Base-by-base conservation (phyloP, 92 coral and sea anemone species). In the Porites divaricata region DNA sequence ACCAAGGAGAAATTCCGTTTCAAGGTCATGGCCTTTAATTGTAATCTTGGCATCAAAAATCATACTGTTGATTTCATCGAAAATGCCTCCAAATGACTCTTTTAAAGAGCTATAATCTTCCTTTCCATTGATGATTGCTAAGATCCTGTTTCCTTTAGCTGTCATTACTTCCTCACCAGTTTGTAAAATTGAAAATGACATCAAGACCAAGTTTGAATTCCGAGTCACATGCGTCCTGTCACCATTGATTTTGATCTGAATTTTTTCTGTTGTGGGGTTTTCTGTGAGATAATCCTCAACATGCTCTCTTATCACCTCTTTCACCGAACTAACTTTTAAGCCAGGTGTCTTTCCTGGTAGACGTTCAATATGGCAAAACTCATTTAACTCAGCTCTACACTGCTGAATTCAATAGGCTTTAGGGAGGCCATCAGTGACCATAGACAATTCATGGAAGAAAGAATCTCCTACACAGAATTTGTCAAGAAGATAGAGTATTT, bases 391-490 rank as follows among this genome's bases (percentile, higher is more conserved):
- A 8, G 45, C 41, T 17, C 85, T 45, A 68, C 80, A 72, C 23
- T 86, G 84, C 28, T 75, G 15, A 0, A 58, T 20, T 19, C 57
- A 19, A 9, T 75, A 75, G 2, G 79, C 26, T 8, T 24, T 56
- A 7, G 78, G 78, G 0, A 74, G 49, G 0, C 65, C 50, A 56
- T 54, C 65, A 8, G 6, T 21, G 26, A 21, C 67, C 66, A 89
- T 73, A 13, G 93, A 67, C 53, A 49, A 57, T 48, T 76, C 83
- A 77, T 86, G 93, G 76, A 56, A 90, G 77, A 90, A 86, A 0
- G 57, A 12, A 24, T 86, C 90, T 8, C 90, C 90, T 9, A 86
- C 93, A 81, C 87, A 90, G 53, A 86, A 90, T 26, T 85, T 90
- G 54, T 90, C 90, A 22, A 88, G 56, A 0, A 88, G 75, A 1